Conservation (phyloP, 1,140 invertebrate genomes). For the Rhyzopertha dominica region DNA sequence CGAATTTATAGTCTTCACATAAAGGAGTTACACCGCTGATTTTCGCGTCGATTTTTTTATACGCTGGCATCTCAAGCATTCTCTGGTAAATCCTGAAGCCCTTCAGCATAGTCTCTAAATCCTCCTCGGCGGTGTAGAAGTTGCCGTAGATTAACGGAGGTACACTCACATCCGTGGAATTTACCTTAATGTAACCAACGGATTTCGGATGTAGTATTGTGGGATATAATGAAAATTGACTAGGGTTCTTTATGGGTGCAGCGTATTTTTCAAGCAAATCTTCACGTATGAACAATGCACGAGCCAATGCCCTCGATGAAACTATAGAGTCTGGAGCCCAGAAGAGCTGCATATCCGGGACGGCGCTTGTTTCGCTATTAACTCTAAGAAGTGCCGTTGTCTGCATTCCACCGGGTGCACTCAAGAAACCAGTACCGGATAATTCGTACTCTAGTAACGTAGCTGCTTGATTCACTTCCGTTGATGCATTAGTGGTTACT, state of each 20-base stretch:
- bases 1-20: constrained; percentile 35
- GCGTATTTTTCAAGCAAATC: too few relatives aligned
- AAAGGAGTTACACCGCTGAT: constrained; percentile 42
- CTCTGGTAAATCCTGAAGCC: constrained; percentile 42
- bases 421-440: constrained; percentile 72
- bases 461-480: too few relatives aligned
- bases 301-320: too few relatives aligned
- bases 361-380: constrained; percentile 69
- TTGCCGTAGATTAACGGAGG: constrained; percentile 66
- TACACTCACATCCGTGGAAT: constrained; percentile 67
- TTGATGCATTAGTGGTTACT: too few relatives aligned
- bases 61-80: constrained; percentile 8
- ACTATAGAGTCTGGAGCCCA: too few relatives aligned
- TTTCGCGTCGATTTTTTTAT: constrained; percentile 40
- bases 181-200: constrained; percentile 62
- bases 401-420: constrained; percentile 66
- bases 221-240: too few relatives aligned
- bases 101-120: constrained; percentile 31
- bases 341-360: constrained; percentile 68
- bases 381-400: constrained; percentile 68
- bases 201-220: too few relatives aligned
- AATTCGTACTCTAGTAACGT: too few relatives aligned
- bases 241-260: too few relatives aligned
- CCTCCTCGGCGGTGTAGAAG: constrained; percentile 46
- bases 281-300: too few relatives aligned